Percentiles rank a stretch among this genome's conserved stretches.
Evolutionary conservation across 2,888 invertebrate species (phyloP).

Genomic region (Prenolepis imparis): DNA sequence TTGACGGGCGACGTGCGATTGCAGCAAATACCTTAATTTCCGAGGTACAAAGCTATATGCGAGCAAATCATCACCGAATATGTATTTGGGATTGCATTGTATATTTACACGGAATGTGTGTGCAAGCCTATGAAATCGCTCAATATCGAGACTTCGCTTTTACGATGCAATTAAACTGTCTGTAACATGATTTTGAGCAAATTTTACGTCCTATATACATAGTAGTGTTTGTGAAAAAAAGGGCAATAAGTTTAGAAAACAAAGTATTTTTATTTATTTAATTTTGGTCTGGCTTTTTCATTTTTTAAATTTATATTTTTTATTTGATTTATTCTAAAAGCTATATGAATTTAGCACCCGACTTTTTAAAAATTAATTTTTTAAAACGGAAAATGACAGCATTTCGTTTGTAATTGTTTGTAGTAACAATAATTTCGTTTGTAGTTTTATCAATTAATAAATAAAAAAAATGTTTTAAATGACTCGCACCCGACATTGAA

Average conservation of each 20-base stretch:
- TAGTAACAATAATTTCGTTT: no score
- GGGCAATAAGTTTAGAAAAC: not conserved
- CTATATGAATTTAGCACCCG: no score
- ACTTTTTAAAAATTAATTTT: no score
- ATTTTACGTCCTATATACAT: not conserved
- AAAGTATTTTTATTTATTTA: not conserved
- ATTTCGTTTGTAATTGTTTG: no score
- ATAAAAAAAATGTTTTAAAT: no score
- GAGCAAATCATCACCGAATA: slow-evolving; percentile 32
- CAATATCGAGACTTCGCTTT: slow-evolving; percentile 20
- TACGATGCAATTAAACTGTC: not conserved
- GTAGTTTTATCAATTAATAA: no score
- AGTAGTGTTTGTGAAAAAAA: not conserved
- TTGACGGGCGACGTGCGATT: slow-evolving; percentile 53
- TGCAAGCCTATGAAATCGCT: not conserved
- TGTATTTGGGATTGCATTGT: slow-evolving; percentile 31
- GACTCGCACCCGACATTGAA: no score
- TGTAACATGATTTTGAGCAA: not conserved
- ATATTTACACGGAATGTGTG: slow-evolving; percentile 31
- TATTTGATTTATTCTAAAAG: not conserved
- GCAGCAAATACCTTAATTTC: slow-evolving; percentile 54
- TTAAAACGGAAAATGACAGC: no score
- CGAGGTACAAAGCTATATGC: slow-evolving; percentile 12
- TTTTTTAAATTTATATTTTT: not conserved
- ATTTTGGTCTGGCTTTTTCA: not conserved